Conservation (phyloP, 2,888 invertebrate genomes). For the Acrobasis repandana region DNA sequence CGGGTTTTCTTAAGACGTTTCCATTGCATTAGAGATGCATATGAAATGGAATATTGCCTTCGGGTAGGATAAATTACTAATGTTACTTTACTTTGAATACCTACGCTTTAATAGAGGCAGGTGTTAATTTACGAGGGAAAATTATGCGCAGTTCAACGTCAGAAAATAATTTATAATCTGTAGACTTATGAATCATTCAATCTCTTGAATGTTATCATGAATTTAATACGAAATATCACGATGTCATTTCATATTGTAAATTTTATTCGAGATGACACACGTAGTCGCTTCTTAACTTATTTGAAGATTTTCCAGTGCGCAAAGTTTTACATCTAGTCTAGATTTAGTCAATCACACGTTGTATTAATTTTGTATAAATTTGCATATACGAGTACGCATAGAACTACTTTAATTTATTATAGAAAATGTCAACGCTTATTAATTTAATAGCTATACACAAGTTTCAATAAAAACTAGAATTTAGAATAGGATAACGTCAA, state of each 20-base stretch:
- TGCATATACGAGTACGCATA: too few relatives aligned
- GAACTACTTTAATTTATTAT: too few relatives aligned
- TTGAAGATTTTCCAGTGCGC: too few relatives aligned
- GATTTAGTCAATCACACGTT: too few relatives aligned
- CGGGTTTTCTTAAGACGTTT: conserved; percentile 51
- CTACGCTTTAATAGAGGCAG: conserved; percentile 11
- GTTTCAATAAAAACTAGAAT: conserved; percentile 1
- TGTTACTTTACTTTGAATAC: conserved; percentile 19
- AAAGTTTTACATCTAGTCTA: too few relatives aligned
- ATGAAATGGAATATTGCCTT: conserved; percentile 28
- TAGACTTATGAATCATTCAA: conserved; percentile 4
- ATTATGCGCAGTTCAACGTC: conserved; percentile 13
- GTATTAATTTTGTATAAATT: too few relatives aligned
- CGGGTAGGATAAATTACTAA: conserved; percentile 21
- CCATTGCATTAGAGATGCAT: conserved; percentile 39
- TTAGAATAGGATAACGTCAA: conserved; percentile 7
- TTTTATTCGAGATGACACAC: too few relatives aligned
- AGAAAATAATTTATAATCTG: conserved; percentile 10
- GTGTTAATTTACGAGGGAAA: conserved; percentile 13
- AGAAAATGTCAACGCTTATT: too few relatives aligned
- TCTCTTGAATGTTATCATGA: background rate
- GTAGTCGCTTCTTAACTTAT: too few relatives aligned
- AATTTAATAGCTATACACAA: too few relatives aligned
- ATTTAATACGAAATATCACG: background rate
- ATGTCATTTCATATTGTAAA: too few relatives aligned